Conservation (phyloP, 2,113 vertebrate species). For the Caranx ignobilis region DNA sequence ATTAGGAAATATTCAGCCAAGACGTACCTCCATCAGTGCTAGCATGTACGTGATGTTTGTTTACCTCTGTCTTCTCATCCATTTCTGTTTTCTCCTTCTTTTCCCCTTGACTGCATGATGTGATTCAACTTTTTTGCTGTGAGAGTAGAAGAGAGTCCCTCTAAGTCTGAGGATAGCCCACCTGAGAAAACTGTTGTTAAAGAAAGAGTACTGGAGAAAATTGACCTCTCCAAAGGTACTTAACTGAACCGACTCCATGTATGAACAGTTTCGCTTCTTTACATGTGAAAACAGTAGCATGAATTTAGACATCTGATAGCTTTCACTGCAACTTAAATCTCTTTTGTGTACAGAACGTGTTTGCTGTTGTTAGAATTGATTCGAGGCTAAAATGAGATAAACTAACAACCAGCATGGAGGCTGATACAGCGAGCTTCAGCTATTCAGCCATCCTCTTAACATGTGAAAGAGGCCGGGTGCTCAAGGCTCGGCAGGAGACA, state of each 20-base stretch:
- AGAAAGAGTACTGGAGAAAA: constrained; percentile 88
- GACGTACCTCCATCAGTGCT: not conserved
- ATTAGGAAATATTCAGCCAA: not conserved
- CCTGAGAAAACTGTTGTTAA: constrained; percentile 76
- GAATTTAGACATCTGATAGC: not conserved
- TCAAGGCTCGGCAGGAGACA: constrained; percentile 60
- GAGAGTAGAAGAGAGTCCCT: constrained; percentile 87
- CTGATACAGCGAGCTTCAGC: constrained; percentile 42
- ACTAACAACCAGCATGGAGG: constrained; percentile 46
- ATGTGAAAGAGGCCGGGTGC: constrained; percentile 56
- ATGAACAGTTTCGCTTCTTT: not conserved
- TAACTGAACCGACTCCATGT: not conserved
- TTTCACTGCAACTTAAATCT: not conserved
- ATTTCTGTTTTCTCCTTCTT: constrained; percentile 12
- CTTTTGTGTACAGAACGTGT: constrained; percentile 32
- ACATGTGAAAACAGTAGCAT: not conserved
- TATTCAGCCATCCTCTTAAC: constrained; percentile 53
- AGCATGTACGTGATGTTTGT: not conserved
- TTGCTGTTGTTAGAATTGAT: constrained; percentile 3
- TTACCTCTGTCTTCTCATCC: not conserved
- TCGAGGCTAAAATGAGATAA: constrained; percentile 22
- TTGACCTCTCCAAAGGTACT: constrained; percentile 90
- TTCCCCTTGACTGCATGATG: constrained; percentile 25
- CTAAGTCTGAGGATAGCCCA: constrained; percentile 86
- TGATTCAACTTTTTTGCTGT: constrained; percentile 29